These are phyloP conservation scores for Diorhabda carinulata DNA, from an alignment of 1,140 invertebrate genomes.

Conservation along the genomic window DNA sequence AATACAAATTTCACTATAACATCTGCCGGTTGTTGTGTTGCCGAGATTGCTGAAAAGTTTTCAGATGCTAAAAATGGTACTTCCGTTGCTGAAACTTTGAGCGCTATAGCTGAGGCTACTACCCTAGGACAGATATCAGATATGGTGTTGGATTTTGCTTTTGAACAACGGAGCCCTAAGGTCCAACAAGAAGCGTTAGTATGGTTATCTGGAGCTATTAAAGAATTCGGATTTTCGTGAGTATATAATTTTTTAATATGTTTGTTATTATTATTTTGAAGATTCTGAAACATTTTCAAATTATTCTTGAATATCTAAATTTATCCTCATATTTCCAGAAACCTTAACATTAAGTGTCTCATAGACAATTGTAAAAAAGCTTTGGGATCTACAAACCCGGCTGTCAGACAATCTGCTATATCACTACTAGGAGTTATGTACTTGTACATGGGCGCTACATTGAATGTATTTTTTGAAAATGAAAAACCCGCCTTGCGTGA, in stretches of 20 bases:
- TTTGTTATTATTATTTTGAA: too few relatives aligned
- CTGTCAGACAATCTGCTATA: constrained; percentile 72
- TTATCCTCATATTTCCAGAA: constrained; percentile 46
- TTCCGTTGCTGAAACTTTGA: constrained; percentile 67
- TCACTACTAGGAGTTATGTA: constrained; percentile 67
- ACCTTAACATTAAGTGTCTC: constrained; percentile 73
- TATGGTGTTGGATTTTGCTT: constrained; percentile 68
- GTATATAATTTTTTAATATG: constrained; percentile 35
- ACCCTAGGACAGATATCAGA: constrained; percentile 71
- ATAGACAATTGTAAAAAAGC: constrained; percentile 81
- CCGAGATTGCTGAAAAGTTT: constrained; percentile 80
- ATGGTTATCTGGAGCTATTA: constrained; percentile 73
- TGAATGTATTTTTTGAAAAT: constrained; percentile 77
- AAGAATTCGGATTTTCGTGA: constrained; percentile 80
- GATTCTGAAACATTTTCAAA: background rate
- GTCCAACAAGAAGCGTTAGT: constrained; percentile 79
- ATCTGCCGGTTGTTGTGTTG: constrained; percentile 70
- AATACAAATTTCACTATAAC: constrained; percentile 68
- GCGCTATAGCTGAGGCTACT: constrained; percentile 71
- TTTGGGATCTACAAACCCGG: constrained; percentile 77
- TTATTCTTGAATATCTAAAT: constrained; percentile 11
- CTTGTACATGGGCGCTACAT: constrained; percentile 72
- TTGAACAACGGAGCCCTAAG: constrained; percentile 88
- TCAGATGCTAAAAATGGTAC: constrained; percentile 78
- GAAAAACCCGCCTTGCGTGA: constrained; percentile 83